Conservation (phyloP, 2,888 invertebrate species). For the Oasisia sp. region DNA sequence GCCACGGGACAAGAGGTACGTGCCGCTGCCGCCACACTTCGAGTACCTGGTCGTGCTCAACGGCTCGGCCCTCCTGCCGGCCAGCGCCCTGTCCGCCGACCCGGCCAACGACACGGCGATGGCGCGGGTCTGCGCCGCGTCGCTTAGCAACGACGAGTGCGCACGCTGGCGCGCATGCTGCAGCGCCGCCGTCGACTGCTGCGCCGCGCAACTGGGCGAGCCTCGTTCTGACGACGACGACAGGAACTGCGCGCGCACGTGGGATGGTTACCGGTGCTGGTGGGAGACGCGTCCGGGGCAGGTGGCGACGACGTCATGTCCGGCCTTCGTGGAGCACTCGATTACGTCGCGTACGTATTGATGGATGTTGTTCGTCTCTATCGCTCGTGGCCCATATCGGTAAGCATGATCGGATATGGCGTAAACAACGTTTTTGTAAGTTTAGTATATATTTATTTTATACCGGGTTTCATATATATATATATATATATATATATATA, state of each 20-base stretch:
- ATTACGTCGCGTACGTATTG: slow-evolving; percentile 45
- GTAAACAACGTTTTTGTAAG: neutral
- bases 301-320: slow-evolving; percentile 34
- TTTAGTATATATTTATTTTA: neutral
- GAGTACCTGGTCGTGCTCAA: neutral
- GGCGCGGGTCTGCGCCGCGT: slow-evolving; percentile 1
- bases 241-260: slow-evolving; percentile 43
- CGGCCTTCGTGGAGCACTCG: slow-evolving; percentile 35
- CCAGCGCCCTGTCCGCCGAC: slow-evolving; percentile 13
- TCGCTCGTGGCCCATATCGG: neutral
- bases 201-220: neutral
- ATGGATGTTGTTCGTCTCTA: neutral
- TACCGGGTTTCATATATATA: too few species aligned
- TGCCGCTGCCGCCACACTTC: neutral
- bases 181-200: slow-evolving; percentile 6
- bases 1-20: neutral
- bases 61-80: neutral
- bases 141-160: slow-evolving; percentile 18
- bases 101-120: slow-evolving; percentile 26
- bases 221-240: neutral
- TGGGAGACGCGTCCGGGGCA: slow-evolving; percentile 31
- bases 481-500: too few species aligned
- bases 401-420: neutral
- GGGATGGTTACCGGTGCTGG: slow-evolving; percentile 48
- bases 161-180: slow-evolving; percentile 17